Base-by-base conservation (phyloP, 2,113 vertebrate species). In the Microcebus lehilahytsara region DNA sequence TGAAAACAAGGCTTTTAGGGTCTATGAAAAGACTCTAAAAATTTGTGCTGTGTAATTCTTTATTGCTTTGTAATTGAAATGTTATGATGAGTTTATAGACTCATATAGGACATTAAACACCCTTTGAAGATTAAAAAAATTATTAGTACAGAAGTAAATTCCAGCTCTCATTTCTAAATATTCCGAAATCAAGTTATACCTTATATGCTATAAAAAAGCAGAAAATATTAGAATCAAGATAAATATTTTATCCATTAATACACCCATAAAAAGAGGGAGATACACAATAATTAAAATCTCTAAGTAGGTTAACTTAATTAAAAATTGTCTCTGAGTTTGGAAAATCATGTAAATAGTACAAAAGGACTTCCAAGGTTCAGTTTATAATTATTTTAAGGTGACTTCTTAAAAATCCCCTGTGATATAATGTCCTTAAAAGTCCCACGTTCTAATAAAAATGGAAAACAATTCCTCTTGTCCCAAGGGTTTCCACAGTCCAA, bases 361-460 rank as follows among this genome's bases (percentile, higher is more conserved):
- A 97, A 80, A 88, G n/a, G 7, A 88, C 23, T 58, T 96, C 27
- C 77, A 78, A 85, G 78, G 64, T 86, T 74, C 79, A 81, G 51
- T 78, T 85, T 62, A 80, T 78, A 91, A 92, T 71, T 91, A 85
- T 95, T 95, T 83, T 84, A 85, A 94, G 30, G 49, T 75, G 25
- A 92, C 23, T 53, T 64, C 64, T 96, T 96, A 84, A 75, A 96
- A 89, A 77, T 81, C 60, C 86, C 93, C n/a, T 22, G 23, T 74
- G 80, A 79, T 23, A 92, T 12, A 62, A 77, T 91, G 87, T 94
- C 69, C 66, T 94, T 78, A 87, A 81, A 97, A 96, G 72, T 40
- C 30, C 42, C 58, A 32, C 37, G 60, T 95, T 92, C 77, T 91
- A 30, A 46, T 53, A 90, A 75, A 92, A 93, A 92, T 88, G 34